phyloP scores from a whole-genome alignment of 2,888 invertebrate species.

The Drosophila dives region DNA sequence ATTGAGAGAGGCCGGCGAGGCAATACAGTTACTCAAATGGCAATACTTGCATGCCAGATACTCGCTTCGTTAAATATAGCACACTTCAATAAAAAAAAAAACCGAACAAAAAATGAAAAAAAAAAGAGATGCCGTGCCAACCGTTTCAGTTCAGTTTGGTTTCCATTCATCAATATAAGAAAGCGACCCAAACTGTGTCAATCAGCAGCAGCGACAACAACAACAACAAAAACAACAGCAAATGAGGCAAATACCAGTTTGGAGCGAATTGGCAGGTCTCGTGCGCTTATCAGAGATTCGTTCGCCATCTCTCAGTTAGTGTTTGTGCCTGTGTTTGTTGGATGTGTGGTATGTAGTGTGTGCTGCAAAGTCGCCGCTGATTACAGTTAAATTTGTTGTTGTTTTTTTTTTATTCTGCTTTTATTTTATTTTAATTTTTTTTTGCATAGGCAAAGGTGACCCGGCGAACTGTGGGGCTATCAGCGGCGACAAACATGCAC shows the following conservation, averaged over 20 bases:
- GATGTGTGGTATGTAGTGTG: conserved; percentile 47
- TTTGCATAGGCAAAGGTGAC: conserved; percentile 80
- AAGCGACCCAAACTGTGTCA: conserved; percentile 63
- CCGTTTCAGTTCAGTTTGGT: conserved; percentile 59
- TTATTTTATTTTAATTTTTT: conserved; percentile 41
- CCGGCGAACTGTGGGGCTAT: conserved; percentile 76
- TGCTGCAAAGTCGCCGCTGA: conserved; percentile 63
- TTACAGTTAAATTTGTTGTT: conserved; percentile 60
- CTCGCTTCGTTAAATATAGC: conserved; percentile 77
- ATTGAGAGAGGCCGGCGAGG: conserved; percentile 51
- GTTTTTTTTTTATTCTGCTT: conserved; percentile 29
- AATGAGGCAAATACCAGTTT: conserved; percentile 57
- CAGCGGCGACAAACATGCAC: conserved; percentile 73
- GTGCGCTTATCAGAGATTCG: conserved; percentile 66
- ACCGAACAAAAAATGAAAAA: conserved; percentile 32
- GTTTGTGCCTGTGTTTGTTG: conserved; percentile 47
- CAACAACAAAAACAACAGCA: conserved; percentile 6
- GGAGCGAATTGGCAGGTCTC: conserved; percentile 77
- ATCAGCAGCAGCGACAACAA: conserved; percentile 42
- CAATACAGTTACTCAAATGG: conserved; percentile 70
- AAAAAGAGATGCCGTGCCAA: conserved; percentile 48
- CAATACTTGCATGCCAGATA: conserved; percentile 69
- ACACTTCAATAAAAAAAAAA: conserved; percentile 74
- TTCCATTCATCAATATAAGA: conserved; percentile 73
- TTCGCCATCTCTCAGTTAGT: conserved; percentile 65